Conservation (phyloP, 2,797 vertebrate species). For the Paratrypauchen microcephalus region DNA sequence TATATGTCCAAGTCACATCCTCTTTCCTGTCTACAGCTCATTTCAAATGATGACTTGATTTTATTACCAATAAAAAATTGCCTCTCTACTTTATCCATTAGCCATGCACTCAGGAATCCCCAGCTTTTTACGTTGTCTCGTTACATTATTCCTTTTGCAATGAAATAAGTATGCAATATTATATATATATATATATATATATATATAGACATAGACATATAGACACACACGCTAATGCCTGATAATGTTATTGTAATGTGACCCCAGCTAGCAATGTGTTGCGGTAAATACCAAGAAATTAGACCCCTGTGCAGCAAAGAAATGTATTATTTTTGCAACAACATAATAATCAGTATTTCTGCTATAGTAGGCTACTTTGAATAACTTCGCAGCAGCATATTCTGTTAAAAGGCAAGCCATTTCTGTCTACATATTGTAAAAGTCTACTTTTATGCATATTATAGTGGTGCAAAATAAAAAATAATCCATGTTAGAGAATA, state of each 20-base stretch:
- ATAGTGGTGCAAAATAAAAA: no score
- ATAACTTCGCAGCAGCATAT: not conserved
- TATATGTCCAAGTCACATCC: no score
- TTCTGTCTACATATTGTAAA: no score
- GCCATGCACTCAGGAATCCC: not conserved
- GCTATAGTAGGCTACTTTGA: not conserved
- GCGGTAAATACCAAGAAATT: not conserved
- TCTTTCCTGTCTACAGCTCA: no score
- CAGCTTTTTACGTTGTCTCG: not conserved
- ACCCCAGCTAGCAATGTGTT: not conserved
- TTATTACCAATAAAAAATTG: slow-evolving; percentile 3
- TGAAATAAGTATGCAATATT: not conserved
- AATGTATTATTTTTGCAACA: not conserved
- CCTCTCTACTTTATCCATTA: slow-evolving; percentile 4
- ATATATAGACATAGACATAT: no score
- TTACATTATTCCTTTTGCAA: not conserved
- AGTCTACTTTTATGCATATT: no score
- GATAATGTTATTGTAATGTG: not conserved
- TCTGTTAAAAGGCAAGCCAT: not conserved
- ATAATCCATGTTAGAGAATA: not conserved
- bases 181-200: not conserved
- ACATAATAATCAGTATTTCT: not conserved
- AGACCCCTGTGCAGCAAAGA: not conserved
- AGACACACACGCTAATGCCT: no score
- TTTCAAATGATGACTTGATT: not conserved